Conservation (phyloP, 2,797 vertebrate genomes). For the Apogon hyalosoma region DNA sequence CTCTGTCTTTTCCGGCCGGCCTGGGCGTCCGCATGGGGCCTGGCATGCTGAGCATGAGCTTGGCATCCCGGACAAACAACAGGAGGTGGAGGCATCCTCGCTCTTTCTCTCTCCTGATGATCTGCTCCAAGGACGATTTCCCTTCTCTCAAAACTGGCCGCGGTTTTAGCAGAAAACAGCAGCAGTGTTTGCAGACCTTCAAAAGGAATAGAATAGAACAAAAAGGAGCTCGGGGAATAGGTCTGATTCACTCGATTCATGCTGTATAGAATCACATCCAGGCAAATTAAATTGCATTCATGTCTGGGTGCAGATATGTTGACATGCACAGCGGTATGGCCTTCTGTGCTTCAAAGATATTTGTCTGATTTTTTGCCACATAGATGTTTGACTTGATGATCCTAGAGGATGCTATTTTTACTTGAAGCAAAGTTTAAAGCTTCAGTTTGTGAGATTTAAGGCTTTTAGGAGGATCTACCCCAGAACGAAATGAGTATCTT, state of each 20-base stretch:
- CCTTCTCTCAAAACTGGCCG: constrained; percentile 66
- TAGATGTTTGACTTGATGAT: constrained; percentile 12
- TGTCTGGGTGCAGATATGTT: constrained; percentile 26
- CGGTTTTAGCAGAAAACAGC: constrained; percentile 44
- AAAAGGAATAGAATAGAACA: constrained; percentile 65
- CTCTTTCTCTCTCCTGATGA: constrained; percentile 64
- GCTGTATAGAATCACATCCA: constrained; percentile 41
- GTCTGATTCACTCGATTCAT: constrained; percentile 40
- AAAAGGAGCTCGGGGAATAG: constrained; percentile 47
- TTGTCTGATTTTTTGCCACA: background rate
- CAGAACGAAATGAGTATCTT: too few relatives aligned
- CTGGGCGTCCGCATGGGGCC: constrained; percentile 77
- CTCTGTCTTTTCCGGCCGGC: constrained; percentile 84
- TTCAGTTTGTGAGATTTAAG: too few relatives aligned
- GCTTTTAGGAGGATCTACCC: too few relatives aligned
- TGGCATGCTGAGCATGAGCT: constrained; percentile 75
- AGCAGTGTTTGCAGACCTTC: constrained; percentile 57
- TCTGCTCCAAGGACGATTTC: constrained; percentile 77
- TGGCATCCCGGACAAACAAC: constrained; percentile 80
- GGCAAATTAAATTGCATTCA: constrained; percentile 49
- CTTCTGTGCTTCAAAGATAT: background rate
- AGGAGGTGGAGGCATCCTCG: constrained; percentile 77
- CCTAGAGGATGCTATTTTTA: background rate
- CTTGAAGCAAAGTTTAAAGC: too few relatives aligned
- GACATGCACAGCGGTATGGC: background rate